Conservation (phyloP, 2,888 invertebrate genomes). For the Hylaea fasciaria region DNA sequence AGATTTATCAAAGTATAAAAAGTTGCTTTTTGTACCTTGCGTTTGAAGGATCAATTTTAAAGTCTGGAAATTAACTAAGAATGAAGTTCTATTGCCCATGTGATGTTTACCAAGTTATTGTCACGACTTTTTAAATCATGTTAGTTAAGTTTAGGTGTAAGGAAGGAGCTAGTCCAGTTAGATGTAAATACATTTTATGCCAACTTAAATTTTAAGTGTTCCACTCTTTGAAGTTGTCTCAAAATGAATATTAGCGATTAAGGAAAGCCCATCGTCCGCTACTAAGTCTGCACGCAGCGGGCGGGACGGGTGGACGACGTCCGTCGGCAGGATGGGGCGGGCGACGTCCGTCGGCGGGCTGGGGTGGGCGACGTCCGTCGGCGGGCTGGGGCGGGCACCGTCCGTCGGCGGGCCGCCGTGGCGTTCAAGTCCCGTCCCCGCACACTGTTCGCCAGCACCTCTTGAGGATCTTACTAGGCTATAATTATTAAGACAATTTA, state of each 20-base stretch:
- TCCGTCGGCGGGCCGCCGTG: background rate
- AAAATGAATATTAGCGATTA: conserved; percentile 57
- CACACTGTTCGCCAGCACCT: too few species aligned
- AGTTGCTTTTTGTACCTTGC: background rate
- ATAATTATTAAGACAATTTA: conserved; percentile 1
- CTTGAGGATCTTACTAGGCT: conserved; percentile 41
- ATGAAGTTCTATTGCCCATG: too few species aligned
- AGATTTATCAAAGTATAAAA: background rate
- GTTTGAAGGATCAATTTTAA: too few species aligned
- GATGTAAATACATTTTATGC: conserved; percentile 68
- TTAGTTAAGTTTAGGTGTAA: conserved; percentile 55
- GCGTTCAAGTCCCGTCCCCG: too few species aligned
- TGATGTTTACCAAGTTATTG: background rate
- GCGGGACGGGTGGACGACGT: too few species aligned
- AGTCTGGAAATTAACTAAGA: too few species aligned
- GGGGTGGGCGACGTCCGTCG: too few species aligned
- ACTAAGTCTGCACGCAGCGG: conserved; percentile 5
- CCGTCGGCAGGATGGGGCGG: too few species aligned
- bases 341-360: too few species aligned
- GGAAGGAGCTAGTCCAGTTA: conserved; percentile 81
- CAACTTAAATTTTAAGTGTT: conserved; percentile 61
- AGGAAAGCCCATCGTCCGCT: conserved; percentile 51
- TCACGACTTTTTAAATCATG: conserved; percentile 7
- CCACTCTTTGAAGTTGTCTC: conserved; percentile 52
- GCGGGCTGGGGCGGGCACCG: too few species aligned